Evolutionary conservation across 2,888 invertebrate species (phyloP).

Genomic region (Eueremaeus valkanovi): DNA sequence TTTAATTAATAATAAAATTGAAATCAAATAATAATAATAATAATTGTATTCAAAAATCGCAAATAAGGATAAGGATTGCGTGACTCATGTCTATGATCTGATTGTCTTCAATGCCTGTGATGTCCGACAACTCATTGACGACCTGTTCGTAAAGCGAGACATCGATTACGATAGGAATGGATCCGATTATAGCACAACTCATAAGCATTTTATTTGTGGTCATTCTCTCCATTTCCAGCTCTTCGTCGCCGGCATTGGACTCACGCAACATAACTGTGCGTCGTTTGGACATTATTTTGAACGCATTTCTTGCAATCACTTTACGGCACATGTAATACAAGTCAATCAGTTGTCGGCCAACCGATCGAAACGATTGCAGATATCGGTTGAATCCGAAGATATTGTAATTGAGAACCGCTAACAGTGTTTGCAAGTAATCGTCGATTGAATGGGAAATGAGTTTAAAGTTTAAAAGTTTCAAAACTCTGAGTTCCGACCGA

Average conservation of each 20-base stretch:
- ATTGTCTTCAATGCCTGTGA: background rate
- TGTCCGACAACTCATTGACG: background rate
- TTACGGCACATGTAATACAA: conserved; percentile 27
- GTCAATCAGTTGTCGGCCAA: conserved; percentile 1
- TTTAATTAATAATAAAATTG: too few relatives aligned
- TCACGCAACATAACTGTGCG: too few relatives aligned
- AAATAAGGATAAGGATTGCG: conserved; percentile 14
- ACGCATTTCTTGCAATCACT: conserved; percentile 17
- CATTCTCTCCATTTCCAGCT: conserved; percentile 10
- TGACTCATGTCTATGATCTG: conserved; percentile 15
- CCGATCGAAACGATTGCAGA: background rate
- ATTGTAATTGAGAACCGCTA: background rate
- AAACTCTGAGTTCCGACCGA: background rate
- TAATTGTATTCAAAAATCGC: background rate
- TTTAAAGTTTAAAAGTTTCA: conserved; percentile 7
- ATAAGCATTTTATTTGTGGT: conserved; percentile 17
- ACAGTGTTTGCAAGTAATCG: conserved; percentile 2
- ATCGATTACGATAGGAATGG: conserved; percentile 12
- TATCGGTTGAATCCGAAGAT: background rate
- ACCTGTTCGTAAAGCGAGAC: conserved; percentile 17
- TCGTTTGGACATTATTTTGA: conserved; percentile 13
- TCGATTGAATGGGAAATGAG: background rate
- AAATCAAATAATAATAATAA: too few relatives aligned
- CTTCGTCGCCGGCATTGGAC: background rate
- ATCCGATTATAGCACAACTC: background rate